Conservation (phyloP, 1,140 invertebrate genomes). For the Orius laevigatus region DNA sequence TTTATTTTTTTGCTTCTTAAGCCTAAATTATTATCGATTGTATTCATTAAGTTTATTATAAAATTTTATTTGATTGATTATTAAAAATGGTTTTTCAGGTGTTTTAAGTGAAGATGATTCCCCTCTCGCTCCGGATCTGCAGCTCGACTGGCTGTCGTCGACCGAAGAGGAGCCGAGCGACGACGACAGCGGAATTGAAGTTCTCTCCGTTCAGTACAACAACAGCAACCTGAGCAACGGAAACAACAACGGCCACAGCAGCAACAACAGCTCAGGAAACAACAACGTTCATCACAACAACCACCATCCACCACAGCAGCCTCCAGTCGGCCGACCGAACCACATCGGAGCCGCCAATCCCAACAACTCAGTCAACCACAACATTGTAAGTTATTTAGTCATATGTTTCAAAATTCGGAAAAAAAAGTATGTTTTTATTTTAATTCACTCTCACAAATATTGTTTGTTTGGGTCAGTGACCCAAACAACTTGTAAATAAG, state of each 20-base stretch:
- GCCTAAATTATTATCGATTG: too few relatives aligned
- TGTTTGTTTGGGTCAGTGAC: conserved; percentile 6
- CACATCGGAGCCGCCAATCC: conserved; percentile 1
- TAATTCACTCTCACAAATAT: conserved; percentile 1
- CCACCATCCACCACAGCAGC: not conserved
- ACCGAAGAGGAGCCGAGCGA: conserved; percentile 23
- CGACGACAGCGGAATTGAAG: conserved; percentile 37
- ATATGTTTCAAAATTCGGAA: conserved; percentile 2
- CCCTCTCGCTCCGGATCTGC: conserved; percentile 52
- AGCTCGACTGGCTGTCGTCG: conserved; percentile 53
- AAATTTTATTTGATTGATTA: not conserved
- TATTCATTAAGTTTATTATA: too few relatives aligned
- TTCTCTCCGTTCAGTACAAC: conserved; percentile 29
- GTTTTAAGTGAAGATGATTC: conserved; percentile 14
- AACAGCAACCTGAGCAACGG: conserved; percentile 1
- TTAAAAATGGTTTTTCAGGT: conserved; percentile 8
- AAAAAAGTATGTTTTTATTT: not conserved
- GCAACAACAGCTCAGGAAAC: not conserved
- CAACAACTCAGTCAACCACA: too few relatives aligned
- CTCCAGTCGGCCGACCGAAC: not conserved
- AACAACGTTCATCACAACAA: conserved; percentile 10
- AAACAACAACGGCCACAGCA: conserved; percentile 11
- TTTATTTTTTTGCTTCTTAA: too few relatives aligned
- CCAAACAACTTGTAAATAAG: conserved; percentile 1
- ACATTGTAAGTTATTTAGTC: not conserved